phyloP scores from a whole-genome alignment of 2,888 invertebrate species.

The Vannuccia rotundouncinata region DNA sequence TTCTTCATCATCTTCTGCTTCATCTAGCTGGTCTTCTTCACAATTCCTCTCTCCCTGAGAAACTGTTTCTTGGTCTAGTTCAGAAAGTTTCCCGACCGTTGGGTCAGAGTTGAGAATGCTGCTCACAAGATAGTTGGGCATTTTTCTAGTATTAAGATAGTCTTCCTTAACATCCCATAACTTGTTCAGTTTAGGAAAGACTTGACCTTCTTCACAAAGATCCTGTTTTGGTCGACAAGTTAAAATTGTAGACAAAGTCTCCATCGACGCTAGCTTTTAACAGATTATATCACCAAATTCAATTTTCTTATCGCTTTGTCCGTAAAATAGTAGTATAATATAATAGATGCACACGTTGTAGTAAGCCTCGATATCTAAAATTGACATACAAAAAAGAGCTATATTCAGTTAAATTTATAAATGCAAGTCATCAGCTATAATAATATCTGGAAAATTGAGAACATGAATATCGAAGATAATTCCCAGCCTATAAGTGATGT shows the following conservation, averaged over 20 bases:
- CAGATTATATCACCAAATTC: neutral
- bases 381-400: neutral
- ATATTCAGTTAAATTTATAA: neutral
- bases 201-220: neutral
- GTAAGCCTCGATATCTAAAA: neutral
- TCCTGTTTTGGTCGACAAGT: neutral
- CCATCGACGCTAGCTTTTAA: neutral
- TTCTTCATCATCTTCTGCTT: neutral
- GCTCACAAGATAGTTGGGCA: neutral
- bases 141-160: neutral
- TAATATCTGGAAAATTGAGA: neutral
- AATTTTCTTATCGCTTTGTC: neutral
- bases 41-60: neutral
- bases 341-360: neutral
- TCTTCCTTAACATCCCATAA: conserved; percentile 1
- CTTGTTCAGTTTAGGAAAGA: neutral
- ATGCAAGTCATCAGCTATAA: neutral
- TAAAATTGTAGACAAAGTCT: neutral
- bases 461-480: neutral
- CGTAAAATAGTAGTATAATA: neutral
- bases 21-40: neutral
- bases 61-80: neutral
- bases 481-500: neutral
- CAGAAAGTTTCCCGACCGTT: neutral
- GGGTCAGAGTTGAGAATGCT: neutral